Evolutionary conservation across 1,140 invertebrate species (phyloP), one percentile per base, ranked within the genome.

Genomic region (Lithobius niger): DNA sequence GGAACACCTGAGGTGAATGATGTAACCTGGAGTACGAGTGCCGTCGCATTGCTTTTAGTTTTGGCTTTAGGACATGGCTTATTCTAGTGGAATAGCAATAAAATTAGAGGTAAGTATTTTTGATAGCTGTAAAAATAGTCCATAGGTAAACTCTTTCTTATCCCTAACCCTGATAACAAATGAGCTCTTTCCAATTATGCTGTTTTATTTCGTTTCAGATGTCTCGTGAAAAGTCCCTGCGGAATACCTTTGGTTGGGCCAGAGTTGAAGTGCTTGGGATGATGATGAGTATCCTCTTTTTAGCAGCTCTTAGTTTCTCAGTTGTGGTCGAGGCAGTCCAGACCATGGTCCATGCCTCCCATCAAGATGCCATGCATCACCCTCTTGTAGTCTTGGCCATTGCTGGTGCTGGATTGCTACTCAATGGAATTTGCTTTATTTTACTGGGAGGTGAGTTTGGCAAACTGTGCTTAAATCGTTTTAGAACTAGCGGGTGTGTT

Each of bases 181-280:
- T 42, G 21, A n/a, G n/a, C n/a, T 36, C 6, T 36, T 36, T 10
- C 6, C 31, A 36, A 36, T 36, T 6, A 27, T 49, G 22, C 31
- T 24, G 18, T 31, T 44, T 19, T 44, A 52, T n/a, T 52, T 53
- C 52, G 45, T 63, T 63, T 1, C 57, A 77, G 71, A 66, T 73
- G 64, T 67, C 57, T 58, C 68, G 36, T 69, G 71, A 13, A 82
- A 77, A 77, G 22, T 77, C 78, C 54, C 74, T 91, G 55, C 81
- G 81, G 43, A 91, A 91, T 66, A 94, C 88, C 0, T 94, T 94
- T 59, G 89, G 89, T 1, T 94, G 88, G 88, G 85, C 87, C 0
- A 76, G 89, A 51, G 83, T 91, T 25, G 87, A 92, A 62, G 82
- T 93, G 1, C 69, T 91, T 3, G 83, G 82, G 43, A 82, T 84